Base-by-base conservation (phyloP, 2,888 invertebrate species). In the Chesias legatella region DNA sequence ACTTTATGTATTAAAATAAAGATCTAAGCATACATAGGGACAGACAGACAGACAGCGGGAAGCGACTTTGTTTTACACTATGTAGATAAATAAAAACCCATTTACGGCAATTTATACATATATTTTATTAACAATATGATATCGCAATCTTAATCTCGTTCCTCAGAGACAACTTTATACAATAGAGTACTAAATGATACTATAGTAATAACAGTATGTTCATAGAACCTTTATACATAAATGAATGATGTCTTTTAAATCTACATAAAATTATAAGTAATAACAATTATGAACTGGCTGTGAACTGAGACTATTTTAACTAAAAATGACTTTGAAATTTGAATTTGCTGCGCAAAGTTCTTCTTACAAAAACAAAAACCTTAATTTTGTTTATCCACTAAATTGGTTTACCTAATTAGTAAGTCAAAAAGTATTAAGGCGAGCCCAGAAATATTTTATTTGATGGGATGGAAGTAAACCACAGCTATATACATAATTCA, bases 51-150 rank as follows among this genome's bases (percentile, higher is more conserved):
- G n/a, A n/a, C n/a, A n/a, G n/a, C n/a, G n/a, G n/a, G n/a, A n/a
- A n/a, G n/a, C n/a, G n/a, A n/a, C n/a, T n/a, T n/a, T n/a, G n/a
- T n/a, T n/a, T n/a, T n/a, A n/a, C n/a, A n/a, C n/a, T n/a, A n/a
- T n/a, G n/a, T n/a, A n/a, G n/a, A 31, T 22, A 60, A 68, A 64
- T 64, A 67, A 70, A 72, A 65, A 64, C 56, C 34, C 51, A 38
- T 48, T 39, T 47, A 67, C 68, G 71, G 75, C 80, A 79, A 82
- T 85, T 85, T 85, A 85, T 85, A 85, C 80, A 84, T 85, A 85
- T 80, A 86, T 82, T 85, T 84, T 83, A 83, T 81, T 85, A 86
- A 86, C 86, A 85, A 81, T 86, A 84, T 82, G 78, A 84, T 88
- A 85, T 85, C 81, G 78, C 81, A 73, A 68, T 72, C 76, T 77